Base-by-base conservation (phyloP, 2,888 invertebrate genomes). In the Gonocerus acuteangulatus region DNA sequence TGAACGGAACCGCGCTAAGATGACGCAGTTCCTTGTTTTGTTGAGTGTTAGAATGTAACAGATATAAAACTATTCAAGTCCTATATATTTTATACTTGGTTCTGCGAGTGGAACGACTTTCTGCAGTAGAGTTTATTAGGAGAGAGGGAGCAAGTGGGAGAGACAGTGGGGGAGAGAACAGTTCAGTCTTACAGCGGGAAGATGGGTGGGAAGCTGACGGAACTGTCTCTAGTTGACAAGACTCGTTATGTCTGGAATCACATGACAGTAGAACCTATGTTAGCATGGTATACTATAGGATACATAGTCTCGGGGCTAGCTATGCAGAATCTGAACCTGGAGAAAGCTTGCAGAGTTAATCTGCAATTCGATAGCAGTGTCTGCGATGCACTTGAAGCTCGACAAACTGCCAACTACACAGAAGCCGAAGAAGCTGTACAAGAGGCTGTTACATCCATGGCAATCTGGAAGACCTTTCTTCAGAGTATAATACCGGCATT, bases 271-370 rank as follows among this genome's bases (percentile, higher is more conserved):
- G 87, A 87, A 70, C 87, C 87, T 0, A 84, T 86, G 78, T 72
- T 87, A 61, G 85, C 85, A 1, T 84, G 84, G 69, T 86, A 85
- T 71, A 85, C 87, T 62, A 80, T 81, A 71, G 80, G 80, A 0
- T 79, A 79, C 67, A 79, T 80, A 2, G 71, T 82, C 13, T 84
- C 89, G 1, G 82, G 84, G 47, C 72, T 90, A 67, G 89, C 89
- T 19, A 88, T 89, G 45, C 90, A 90, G 74, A 90, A 90, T 74
- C 76, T 91, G 51, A 89, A 89, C 73, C 77, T 90, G 71, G 90
- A 90, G 73, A 90, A 91, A 74, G 90, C 90, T 0, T 91, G 91
- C 71, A 76, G 89, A 66, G 89, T 90, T 1, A 91, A 91, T 73
- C 78, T 90, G 69, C 79, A 76, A 7, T 89, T 85, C 69, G 79